Evolutionary conservation across 2,797 vertebrate species (phyloP).

Genomic region (Mormyrus proboscirostris): DNA sequence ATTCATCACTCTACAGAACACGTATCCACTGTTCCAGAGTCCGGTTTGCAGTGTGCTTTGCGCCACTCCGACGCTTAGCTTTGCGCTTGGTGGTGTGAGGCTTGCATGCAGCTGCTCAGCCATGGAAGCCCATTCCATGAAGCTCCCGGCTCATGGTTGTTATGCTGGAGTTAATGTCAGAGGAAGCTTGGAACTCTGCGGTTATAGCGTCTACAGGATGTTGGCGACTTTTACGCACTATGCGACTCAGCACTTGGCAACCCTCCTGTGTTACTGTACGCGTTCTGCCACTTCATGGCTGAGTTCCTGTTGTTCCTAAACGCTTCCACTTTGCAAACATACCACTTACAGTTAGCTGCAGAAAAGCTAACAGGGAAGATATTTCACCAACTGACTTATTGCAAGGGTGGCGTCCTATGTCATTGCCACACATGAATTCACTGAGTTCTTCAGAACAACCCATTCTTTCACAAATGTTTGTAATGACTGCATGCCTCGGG

Average conservation of each 20-base stretch:
- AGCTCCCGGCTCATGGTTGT: neutral
- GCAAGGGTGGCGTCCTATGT: neutral
- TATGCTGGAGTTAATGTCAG: neutral
- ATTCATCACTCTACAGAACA: neutral
- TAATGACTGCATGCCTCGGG: neutral
- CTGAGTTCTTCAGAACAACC: neutral
- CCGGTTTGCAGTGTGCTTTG: neutral
- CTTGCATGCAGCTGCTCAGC: neutral
- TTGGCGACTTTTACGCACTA: neutral
- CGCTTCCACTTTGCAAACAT: neutral
- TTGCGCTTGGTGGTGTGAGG: neutral
- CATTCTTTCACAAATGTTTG: neutral
- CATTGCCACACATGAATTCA: neutral
- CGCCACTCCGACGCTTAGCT: neutral
- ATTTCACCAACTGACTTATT: neutral
- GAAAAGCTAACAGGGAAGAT: neutral
- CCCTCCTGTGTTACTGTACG: neutral
- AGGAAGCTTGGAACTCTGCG: neutral
- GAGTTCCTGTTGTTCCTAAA: neutral
- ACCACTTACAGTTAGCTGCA: neutral
- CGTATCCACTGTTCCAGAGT: neutral
- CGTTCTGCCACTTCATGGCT: neutral
- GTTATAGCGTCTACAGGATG: neutral
- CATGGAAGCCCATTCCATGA: neutral
- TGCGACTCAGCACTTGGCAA: neutral